These are phyloP conservation scores for Vidua macroura DNA, from an alignment of 2,113 vertebrate species.

Conservation along the genomic window DNA sequence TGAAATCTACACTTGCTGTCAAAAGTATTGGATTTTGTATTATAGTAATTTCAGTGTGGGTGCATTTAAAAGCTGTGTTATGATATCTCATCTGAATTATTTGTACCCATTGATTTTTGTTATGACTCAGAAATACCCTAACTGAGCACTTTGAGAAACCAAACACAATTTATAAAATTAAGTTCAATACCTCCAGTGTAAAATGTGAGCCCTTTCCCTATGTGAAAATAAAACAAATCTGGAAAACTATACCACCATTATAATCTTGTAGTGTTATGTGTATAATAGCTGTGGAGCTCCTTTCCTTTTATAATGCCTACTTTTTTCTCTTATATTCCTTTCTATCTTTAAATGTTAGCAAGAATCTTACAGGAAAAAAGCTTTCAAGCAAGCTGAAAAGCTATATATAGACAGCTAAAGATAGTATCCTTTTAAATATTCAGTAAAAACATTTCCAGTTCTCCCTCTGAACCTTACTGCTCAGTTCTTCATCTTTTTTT, in stretches of 20 bases:
- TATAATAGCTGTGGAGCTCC: not conserved
- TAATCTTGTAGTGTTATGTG: not conserved
- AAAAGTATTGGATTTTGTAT: conserved; percentile 5
- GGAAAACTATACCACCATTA: not conserved
- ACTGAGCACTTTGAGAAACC: not conserved
- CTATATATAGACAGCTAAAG: conserved; percentile 61
- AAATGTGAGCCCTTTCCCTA: not conserved
- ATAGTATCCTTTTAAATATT: conserved; percentile 65
- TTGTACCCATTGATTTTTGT: conserved; percentile 7
- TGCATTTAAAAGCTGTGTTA: not conserved
- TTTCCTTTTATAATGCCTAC: not conserved
- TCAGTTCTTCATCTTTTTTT: conserved; percentile 56
- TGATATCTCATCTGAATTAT: not conserved
- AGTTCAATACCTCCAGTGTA: not conserved
- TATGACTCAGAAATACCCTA: not conserved
- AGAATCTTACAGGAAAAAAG: not conserved
- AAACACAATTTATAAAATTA: not conserved
- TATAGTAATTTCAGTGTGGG: not conserved
- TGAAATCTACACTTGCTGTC: not conserved
- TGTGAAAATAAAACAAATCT: conserved; percentile 5
- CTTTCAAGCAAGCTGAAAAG: not conserved
- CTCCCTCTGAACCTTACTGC: conserved; percentile 49
- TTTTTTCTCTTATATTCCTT: not conserved
- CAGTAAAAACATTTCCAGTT: conserved; percentile 26
- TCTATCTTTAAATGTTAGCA: not conserved